Evolutionary conservation across 2,113 vertebrate species (phyloP), one percentile per base, ranked within the genome.

Genomic region (Pitta sordida): DNA sequence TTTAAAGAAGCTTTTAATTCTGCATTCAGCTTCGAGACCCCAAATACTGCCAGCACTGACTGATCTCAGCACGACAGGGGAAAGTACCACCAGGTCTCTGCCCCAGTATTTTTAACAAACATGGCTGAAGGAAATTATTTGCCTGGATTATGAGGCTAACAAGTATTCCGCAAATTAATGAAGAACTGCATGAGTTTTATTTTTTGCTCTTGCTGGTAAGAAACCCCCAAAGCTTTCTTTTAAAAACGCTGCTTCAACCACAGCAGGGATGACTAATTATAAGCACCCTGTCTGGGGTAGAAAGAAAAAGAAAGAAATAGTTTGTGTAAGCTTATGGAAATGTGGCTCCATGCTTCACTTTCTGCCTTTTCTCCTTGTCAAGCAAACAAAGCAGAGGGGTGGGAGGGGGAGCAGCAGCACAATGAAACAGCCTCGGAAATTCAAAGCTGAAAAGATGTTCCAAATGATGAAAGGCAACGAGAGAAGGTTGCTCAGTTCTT

Each of bases 251-350:
- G 2, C 94, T 74, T 90, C 90, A 92, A 7, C 74, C 84, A 30
- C 81, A 86, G 91, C 87, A 86, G 92, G 89, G 90, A 74, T 62
- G 55, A 64, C 78, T 94, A 94, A 96, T 96, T 95, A 94, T 49
- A 86, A 93, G 79, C 80, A 91, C 76, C 62, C 65, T 89, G 74
- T 93, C 85, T 90, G 44, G 79, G 63, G 30, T 6, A 83, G 56
- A 88, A 86, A 89, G 74, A 46, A 73, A 88, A 89, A 90, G 73
- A 82, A 92, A 91, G 75, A 77, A 82, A 70, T 9, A 93, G 69
- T 91, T 93, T 83, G 86, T 77, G 69, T 91, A 85, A 88, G 90
- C 90, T 91, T 95, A 95, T 92, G 91, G 93, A 96, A 94, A 96
- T 88, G 90, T 41, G 32, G 82, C 75, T 93, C 67, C 8, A 3